A percentile compares a stretch with the other conserved stretches of the same genome.
phyloP scores from a whole-genome alignment of 2,888 invertebrate genomes.

The Campoplex capitator region DNA sequence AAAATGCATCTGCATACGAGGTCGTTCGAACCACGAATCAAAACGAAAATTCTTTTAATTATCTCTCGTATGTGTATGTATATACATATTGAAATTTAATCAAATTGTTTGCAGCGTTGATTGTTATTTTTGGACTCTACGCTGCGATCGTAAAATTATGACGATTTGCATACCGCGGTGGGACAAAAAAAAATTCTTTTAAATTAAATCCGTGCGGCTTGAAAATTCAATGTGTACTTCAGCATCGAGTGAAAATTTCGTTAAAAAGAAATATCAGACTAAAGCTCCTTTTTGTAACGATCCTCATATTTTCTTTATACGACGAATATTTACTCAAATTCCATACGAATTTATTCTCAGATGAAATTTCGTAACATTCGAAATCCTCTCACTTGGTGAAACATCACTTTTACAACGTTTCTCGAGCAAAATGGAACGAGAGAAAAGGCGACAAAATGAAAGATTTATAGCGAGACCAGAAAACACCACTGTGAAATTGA shows the following conservation, averaged over 20 bases:
- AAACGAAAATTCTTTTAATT: background rate
- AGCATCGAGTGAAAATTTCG: too few relatives aligned
- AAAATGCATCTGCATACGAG: too few relatives aligned
- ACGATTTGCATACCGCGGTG: background rate
- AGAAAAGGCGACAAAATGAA: background rate
- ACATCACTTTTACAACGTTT: constrained; percentile 12
- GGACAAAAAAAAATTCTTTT: background rate
- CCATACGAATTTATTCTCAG: background rate
- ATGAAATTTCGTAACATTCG: constrained; percentile 19
- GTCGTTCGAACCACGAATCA: background rate
- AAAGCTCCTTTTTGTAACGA: too few relatives aligned
- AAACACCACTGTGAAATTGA: constrained; percentile 35
- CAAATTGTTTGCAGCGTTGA: background rate
- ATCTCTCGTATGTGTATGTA: background rate
- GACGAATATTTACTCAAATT: background rate
- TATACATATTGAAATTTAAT: background rate
- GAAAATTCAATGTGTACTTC: too few relatives aligned
- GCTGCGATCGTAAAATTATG: background rate
- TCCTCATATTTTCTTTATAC: too few relatives aligned
- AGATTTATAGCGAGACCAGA: background rate
- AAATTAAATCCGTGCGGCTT: background rate
- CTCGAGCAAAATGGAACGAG: background rate
- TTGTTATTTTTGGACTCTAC: constrained; percentile 1
- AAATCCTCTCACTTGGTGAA: background rate
- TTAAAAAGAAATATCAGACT: too few relatives aligned